These are phyloP conservation scores for Cerceris rybyensis DNA, from an alignment of 2,888 invertebrate species.

Conservation along the genomic window DNA sequence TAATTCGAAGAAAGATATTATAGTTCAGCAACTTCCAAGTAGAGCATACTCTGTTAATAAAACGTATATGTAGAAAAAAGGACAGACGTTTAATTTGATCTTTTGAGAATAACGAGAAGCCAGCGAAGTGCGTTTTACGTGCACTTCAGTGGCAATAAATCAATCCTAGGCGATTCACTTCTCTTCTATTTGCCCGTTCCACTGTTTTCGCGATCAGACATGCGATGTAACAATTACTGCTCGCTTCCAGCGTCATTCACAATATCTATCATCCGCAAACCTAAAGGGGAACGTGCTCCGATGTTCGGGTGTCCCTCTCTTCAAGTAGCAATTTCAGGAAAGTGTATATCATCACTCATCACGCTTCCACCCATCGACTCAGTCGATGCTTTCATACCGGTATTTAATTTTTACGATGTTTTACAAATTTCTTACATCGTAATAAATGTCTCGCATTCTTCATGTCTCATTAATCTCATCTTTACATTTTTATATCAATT, in stretches of 20 bases:
- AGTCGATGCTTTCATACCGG: conserved; percentile 24
- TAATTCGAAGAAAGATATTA: too few relatives aligned
- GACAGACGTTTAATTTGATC: neutral
- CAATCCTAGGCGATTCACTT: conserved; percentile 71
- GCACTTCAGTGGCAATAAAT: conserved; percentile 72
- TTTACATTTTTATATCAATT: neutral
- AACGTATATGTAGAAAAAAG: neutral
- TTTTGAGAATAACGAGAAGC: conserved; percentile 25
- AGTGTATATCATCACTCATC: conserved; percentile 47
- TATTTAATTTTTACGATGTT: conserved; percentile 29
- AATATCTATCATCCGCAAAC: conserved; percentile 69
- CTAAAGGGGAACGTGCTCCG: conserved; percentile 57
- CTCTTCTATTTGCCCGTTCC: conserved; percentile 52
- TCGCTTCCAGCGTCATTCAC: conserved; percentile 67
- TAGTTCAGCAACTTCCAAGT: too few relatives aligned
- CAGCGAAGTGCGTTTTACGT: conserved; percentile 64
- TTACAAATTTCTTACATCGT: conserved; percentile 9
- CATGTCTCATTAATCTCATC: neutral
- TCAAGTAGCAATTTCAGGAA: conserved; percentile 61
- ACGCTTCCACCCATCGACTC: conserved; percentile 17
- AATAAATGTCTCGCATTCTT: neutral
- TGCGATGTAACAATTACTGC: conserved; percentile 78
- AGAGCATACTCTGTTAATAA: too few relatives aligned
- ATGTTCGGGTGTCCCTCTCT: conserved; percentile 49
- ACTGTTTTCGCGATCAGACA: conserved; percentile 74